phyloP scores from a whole-genome alignment of 1,140 invertebrate species.

The Neodiprion virginianus region DNA sequence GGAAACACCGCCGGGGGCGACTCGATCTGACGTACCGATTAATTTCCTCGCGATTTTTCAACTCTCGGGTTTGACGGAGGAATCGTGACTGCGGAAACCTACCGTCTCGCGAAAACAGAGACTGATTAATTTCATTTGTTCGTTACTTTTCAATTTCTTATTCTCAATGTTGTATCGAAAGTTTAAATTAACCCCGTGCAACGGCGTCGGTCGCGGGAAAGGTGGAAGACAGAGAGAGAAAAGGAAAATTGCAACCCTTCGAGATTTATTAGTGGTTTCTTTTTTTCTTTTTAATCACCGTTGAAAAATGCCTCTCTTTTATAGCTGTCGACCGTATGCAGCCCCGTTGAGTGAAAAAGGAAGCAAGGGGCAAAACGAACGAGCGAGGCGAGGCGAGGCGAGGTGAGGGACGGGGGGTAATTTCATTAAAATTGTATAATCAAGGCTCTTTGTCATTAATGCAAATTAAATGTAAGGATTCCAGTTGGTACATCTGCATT shows the following conservation, averaged over 20 bases:
- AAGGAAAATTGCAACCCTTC: too few relatives aligned
- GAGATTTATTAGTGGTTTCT: not conserved
- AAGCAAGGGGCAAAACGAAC: not conserved
- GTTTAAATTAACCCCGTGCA: not conserved
- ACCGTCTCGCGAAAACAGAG: too few relatives aligned
- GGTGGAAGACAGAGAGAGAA: too few relatives aligned
- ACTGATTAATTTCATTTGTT: too few relatives aligned
- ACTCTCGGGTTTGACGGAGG: not conserved
- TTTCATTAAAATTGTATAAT: slow-evolving; percentile 15
- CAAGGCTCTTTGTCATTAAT: slow-evolving; percentile 9
- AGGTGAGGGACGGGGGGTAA: not conserved
- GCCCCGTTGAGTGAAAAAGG: not conserved
- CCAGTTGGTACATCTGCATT: slow-evolving; percentile 8
- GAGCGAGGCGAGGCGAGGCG: not conserved
- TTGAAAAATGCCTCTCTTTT: not conserved
- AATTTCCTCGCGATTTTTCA: not conserved
- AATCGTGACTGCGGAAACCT: too few relatives aligned
- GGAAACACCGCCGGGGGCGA: not conserved
- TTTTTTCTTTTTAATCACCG: not conserved
- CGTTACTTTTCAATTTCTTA: too few relatives aligned
- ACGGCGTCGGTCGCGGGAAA: not conserved
- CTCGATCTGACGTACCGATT: not conserved
- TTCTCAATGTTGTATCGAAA: too few relatives aligned
- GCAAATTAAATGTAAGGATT: slow-evolving; percentile 14
- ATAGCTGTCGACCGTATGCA: not conserved